phyloP scores from a whole-genome alignment of 2,797 vertebrate genomes.

The Atherinosoma microstoma region DNA sequence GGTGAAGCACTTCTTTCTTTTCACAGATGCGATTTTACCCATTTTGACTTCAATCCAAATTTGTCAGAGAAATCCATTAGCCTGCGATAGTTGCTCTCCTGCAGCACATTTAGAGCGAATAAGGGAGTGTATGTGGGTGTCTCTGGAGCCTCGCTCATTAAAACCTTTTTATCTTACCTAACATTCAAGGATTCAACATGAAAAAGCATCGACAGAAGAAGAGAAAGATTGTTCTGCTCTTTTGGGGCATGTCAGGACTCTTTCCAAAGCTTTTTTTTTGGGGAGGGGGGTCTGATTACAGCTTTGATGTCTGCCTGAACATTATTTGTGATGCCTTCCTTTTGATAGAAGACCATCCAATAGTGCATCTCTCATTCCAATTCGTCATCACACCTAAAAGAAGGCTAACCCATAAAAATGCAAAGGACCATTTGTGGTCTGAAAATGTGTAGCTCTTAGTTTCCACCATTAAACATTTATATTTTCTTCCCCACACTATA shows the following conservation, averaged over 20 bases:
- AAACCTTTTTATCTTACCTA: conserved; percentile 63
- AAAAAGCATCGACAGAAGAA: conserved; percentile 32
- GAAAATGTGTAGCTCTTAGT: not conserved
- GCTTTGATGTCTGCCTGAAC: conserved; percentile 38
- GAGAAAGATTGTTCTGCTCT: conserved; percentile 10
- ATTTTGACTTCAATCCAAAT: conserved; percentile 54
- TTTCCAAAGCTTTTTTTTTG: conserved; percentile 17
- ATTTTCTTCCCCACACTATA: not conserved
- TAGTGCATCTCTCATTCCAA: not conserved
- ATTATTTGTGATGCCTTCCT: conserved; percentile 3
- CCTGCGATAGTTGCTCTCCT: conserved; percentile 50
- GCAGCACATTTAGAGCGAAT: conserved; percentile 41
- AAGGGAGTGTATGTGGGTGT: conserved; percentile 46
- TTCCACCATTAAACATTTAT: not conserved
- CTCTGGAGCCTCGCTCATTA: conserved; percentile 59
- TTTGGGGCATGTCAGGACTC: conserved; percentile 26
- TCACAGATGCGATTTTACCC: conserved; percentile 27
- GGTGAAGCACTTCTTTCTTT: conserved; percentile 33
- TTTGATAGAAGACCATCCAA: conserved; percentile 6
- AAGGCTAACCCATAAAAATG: not conserved
- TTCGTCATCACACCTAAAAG: not conserved
- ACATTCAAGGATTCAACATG: conserved; percentile 46
- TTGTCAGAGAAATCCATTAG: conserved; percentile 65
- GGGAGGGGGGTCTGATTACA: conserved; percentile 29
- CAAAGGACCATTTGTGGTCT: not conserved